These are phyloP conservation scores for Corythornis cristatus DNA, from an alignment of 2,113 vertebrate genomes.

Conservation along the genomic window DNA sequence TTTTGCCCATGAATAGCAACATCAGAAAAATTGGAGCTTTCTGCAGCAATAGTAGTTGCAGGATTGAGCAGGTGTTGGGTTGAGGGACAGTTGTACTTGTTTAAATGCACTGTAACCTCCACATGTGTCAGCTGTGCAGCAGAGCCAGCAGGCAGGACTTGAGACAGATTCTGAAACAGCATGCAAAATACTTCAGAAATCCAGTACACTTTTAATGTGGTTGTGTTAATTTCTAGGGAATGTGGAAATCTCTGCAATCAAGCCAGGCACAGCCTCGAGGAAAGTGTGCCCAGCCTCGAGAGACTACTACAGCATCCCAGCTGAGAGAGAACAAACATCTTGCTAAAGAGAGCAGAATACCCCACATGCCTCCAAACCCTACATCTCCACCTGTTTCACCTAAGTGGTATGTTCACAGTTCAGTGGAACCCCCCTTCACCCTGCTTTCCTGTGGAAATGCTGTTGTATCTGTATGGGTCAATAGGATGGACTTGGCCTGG, in stretches of 20 bases:
- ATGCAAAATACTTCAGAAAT: neutral
- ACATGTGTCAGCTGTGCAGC: no score
- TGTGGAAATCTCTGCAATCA: neutral
- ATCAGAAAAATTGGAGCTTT: no score
- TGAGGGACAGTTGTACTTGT: no score
- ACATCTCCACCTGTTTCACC: slow-evolving; percentile 69
- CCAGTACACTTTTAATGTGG: neutral
- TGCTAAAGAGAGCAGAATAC: slow-evolving; percentile 64
- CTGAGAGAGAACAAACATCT: slow-evolving; percentile 78
- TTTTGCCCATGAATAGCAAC: no score
- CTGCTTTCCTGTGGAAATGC: neutral
- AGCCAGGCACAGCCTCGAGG: neutral
- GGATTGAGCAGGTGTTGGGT: no score
- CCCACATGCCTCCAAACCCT: slow-evolving; percentile 58
- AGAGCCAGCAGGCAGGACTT: no score
- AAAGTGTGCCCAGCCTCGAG: slow-evolving; percentile 73
- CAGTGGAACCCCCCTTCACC: rapidly evolving
- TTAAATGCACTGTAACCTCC: no score
- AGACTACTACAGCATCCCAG: slow-evolving; percentile 83
- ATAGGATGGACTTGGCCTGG: neutral
- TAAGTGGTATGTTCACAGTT: slow-evolving; percentile 65
- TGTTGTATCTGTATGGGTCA: neutral
- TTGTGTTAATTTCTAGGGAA: slow-evolving; percentile 45
- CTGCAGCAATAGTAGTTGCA: no score
- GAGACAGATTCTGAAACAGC: no score